These are phyloP conservation scores for Dryomyza anilis DNA, from an alignment of 2,888 invertebrate species.

Conservation along the genomic window DNA sequence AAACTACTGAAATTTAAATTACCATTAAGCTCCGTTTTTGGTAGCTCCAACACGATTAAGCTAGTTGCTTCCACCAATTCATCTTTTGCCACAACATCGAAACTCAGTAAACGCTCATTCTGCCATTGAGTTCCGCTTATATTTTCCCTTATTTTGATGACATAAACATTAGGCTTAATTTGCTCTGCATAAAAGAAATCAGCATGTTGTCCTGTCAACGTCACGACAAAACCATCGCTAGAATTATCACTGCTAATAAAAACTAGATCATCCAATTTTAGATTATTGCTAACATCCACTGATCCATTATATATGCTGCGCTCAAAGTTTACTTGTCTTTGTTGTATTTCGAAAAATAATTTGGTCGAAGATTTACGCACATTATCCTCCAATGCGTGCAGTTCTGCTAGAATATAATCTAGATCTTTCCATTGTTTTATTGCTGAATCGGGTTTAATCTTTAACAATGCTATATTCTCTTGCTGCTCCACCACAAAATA, in stretches of 20 bases:
- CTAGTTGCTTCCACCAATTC: background rate
- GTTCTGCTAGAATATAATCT: background rate
- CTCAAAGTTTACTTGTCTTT: background rate
- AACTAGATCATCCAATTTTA: background rate
- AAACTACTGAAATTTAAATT: too few species aligned
- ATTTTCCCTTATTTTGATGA: background rate
- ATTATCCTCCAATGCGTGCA: background rate
- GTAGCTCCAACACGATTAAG: background rate
- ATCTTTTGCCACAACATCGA: constrained; percentile 23
- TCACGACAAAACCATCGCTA: background rate
- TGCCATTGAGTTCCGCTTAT: background rate
- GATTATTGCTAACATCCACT: background rate
- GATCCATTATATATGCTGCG: background rate
- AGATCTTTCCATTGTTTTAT: background rate
- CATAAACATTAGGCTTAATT: background rate
- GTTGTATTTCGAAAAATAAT: background rate
- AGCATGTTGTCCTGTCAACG: background rate
- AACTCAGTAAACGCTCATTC: background rate
- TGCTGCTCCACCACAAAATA: background rate
- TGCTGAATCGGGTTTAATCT: background rate
- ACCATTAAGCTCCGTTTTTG: background rate
- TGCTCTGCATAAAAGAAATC: background rate
- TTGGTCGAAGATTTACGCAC: background rate
- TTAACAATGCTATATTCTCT: background rate
- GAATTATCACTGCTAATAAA: background rate